Percentiles rank a stretch among this genome's conserved stretches.
Conservation (phyloP, 2,797 vertebrate genomes). For the Notamacropus eugenii region DNA sequence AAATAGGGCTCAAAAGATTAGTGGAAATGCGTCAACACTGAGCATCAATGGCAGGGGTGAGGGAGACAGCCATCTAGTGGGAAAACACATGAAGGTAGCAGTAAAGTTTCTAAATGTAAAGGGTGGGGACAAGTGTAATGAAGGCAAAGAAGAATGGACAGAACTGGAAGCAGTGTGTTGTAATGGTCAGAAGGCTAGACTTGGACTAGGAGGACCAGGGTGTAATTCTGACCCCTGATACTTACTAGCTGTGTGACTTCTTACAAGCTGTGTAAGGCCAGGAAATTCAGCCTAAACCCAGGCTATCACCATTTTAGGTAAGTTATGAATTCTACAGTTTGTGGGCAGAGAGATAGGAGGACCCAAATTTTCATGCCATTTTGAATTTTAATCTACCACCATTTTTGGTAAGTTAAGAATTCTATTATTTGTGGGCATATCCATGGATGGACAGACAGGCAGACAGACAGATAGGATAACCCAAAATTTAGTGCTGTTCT, state of each 20-base stretch:
- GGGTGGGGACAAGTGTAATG: not conserved
- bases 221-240: not conserved
- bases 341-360: not conserved
- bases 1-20: not conserved
- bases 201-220: no score
- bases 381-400: no score
- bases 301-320: not conserved
- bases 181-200: not conserved
- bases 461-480: no score
- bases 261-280: not conserved
- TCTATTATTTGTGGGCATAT: not conserved
- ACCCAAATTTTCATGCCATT: no score
- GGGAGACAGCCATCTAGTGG: not conserved
- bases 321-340: not conserved
- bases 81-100: not conserved
- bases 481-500: not conserved
- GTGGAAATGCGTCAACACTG: not conserved
- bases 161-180: not conserved
- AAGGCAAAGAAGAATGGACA: not conserved
- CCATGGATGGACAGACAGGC: no score
- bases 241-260: not conserved
- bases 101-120: not conserved
- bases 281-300: not conserved
- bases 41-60: not conserved
- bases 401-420: not conserved